Evolutionary conservation across 2,113 vertebrate species (phyloP), one percentile per base, ranked within the genome.

Genomic region (Platysternon megacephalum): DNA sequence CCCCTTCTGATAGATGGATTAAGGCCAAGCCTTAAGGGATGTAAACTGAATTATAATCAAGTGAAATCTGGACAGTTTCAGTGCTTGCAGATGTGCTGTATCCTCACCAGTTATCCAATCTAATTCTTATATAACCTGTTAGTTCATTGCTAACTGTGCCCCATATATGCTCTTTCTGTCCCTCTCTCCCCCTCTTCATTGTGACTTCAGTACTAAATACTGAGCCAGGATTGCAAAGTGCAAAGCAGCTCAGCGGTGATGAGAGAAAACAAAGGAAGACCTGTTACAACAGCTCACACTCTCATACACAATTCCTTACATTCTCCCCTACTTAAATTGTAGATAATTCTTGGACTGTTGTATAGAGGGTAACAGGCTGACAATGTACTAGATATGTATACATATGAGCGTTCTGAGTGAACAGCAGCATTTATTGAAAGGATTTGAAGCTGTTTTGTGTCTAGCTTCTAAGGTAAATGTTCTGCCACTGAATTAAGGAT

Each of bases 161-260:
- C 55, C 65, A 83, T 84, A 17, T 5, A 46, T 51, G 22, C 22
- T 94, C 5, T 84, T 29, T 52, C 24, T 26, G 22, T 44, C 39
- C 22, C 74, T 16, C 13, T 46, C 22, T 39, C 19, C 80, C 14
- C 26, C 5, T 16, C 56, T 44, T 17, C 28, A 3, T 51, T 26
- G n/a, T 0, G 0, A 68, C n/a, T 68, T 68, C 9, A 42, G 28
- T 2, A 1, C 11, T 6, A 1, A 0, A 46, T 7, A 3, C 1
- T 17, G 0, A 0, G 8, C 13, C 14, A 51, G 22, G 85, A 86
- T 51, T 14, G 55, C 13, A 0, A 5, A 51, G n/a, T 11, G 24
- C 7, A 42, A 16, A 56, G 14, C 0, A 0, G 0, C 7, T 2
- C 4, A 10, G 72, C 1, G 0, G 4, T 3, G 32, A 56, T 52